These are phyloP conservation scores for Lacerta bilineata DNA, from an alignment of 2,797 vertebrate genomes.

Conservation along the genomic window DNA sequence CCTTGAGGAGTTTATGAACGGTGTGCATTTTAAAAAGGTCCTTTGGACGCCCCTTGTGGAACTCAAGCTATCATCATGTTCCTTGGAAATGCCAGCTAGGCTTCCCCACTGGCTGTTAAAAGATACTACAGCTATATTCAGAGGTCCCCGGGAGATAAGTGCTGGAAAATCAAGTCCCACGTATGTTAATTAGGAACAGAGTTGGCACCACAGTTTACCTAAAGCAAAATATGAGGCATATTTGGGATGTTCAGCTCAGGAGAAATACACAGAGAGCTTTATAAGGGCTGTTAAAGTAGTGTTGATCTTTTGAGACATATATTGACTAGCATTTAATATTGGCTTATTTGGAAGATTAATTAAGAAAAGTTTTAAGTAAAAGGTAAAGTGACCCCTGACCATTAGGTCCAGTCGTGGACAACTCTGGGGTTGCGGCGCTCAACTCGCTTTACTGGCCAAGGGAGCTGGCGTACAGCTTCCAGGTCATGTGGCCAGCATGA, in stretches of 20 bases:
- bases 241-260: neutral
- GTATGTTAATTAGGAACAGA: neutral
- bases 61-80: neutral
- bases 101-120: neutral
- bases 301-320: too few relatives aligned
- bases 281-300: neutral
- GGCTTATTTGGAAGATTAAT: neutral
- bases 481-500: too few relatives aligned
- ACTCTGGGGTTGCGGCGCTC: too few relatives aligned
- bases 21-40: neutral
- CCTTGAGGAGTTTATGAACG: neutral
- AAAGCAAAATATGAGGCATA: neutral
- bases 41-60: neutral
- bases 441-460: too few relatives aligned
- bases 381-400: too few relatives aligned
- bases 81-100: neutral
- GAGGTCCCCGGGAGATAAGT: neutral
- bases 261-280: neutral
- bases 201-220: neutral
- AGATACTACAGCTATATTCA: neutral
- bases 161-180: neutral
- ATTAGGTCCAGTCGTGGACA: too few relatives aligned
- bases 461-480: too few relatives aligned
- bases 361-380: too few relatives aligned
- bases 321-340: too few relatives aligned